A percentile compares a stretch with the other conserved stretches of the same genome.
phyloP scores from a whole-genome alignment of 2,888 invertebrate species.

The Aspidiotus destructor region DNA sequence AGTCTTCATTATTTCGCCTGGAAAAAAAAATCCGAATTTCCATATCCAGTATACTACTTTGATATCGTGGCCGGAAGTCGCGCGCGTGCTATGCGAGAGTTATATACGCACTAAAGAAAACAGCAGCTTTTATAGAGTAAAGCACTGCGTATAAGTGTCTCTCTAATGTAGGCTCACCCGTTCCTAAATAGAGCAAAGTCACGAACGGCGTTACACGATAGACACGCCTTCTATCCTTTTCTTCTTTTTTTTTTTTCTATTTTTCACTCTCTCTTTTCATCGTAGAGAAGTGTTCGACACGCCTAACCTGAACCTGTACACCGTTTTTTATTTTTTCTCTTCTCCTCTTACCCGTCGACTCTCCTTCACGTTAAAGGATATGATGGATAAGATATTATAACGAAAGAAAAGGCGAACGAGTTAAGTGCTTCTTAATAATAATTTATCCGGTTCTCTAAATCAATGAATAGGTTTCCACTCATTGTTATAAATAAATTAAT shows the following conservation, averaged over 20 bases:
- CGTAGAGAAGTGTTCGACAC: constrained; percentile 12
- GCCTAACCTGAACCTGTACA: constrained; percentile 13
- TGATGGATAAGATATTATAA: background rate
- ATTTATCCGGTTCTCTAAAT: constrained; percentile 31
- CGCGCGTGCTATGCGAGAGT: too few relatives aligned
- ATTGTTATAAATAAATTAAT: constrained; percentile 2
- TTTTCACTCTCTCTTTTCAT: too few relatives aligned
- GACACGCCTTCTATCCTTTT: constrained; percentile 22
- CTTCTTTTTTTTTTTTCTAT: background rate
- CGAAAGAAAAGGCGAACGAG: constrained; percentile 21
- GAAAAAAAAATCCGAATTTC: too few relatives aligned
- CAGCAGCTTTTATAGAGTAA: too few relatives aligned
- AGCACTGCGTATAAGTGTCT: too few relatives aligned
- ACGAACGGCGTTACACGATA: constrained; percentile 14
- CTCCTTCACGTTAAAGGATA: too few relatives aligned
- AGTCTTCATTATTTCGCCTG: too few relatives aligned
- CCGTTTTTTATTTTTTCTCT: constrained; percentile 8
- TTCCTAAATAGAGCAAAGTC: constrained; percentile 11
- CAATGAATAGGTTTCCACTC: constrained; percentile 12
- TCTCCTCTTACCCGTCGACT: background rate
- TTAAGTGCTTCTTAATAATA: constrained; percentile 32
- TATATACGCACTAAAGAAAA: too few relatives aligned
- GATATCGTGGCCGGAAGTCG: too few relatives aligned
- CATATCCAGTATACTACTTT: too few relatives aligned
- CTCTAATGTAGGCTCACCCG: background rate